A percentile compares a stretch with the other conserved stretches of the same genome.
Evolutionary conservation across 2,888 invertebrate genomes (phyloP).

Genomic region (Latrodectus elegans): DNA sequence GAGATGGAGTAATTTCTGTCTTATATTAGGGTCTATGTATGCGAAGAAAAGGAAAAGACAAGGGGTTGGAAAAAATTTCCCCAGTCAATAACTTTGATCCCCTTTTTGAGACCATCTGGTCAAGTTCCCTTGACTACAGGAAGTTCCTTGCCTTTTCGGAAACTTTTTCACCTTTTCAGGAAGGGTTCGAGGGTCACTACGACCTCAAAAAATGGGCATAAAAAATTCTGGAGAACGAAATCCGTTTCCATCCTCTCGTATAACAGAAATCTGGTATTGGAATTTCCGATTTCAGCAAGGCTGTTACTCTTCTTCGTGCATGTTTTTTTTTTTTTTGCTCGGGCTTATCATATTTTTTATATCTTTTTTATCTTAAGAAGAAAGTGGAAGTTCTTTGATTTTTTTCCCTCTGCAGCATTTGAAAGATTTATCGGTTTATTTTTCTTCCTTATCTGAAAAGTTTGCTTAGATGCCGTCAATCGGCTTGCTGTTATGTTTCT

Average conservation of each 20-base stretch:
- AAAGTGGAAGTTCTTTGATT: conserved; percentile 24
- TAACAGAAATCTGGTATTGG: conserved; percentile 44
- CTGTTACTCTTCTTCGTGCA: conserved; percentile 28
- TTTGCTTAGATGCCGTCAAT: conserved; percentile 26
- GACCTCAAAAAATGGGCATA: conserved; percentile 10
- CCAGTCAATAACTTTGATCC: conserved; percentile 56
- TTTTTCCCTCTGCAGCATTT: conserved; percentile 35
- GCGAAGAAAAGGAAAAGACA: background rate
- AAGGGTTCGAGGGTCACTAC: conserved; percentile 54
- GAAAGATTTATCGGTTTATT: conserved; percentile 12
- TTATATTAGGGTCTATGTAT: too few species aligned
- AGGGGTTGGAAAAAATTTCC: conserved; percentile 25
- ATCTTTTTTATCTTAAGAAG: conserved; percentile 4
- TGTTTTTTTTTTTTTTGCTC: conserved; percentile 18
- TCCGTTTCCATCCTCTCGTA: conserved; percentile 53
- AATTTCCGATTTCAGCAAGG: conserved; percentile 62
- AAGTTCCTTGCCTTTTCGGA: conserved; percentile 51
- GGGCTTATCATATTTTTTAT: background rate
- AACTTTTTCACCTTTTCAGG: conserved; percentile 53
- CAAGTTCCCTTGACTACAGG: conserved; percentile 65
- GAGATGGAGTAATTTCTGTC: too few species aligned
- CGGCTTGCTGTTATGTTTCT: background rate
- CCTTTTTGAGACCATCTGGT: conserved; percentile 60
- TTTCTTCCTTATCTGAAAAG: conserved; percentile 3
- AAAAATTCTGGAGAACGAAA: conserved; percentile 24